Conservation (phyloP, 2,888 invertebrate genomes). For the Liodrosophila aerea region DNA sequence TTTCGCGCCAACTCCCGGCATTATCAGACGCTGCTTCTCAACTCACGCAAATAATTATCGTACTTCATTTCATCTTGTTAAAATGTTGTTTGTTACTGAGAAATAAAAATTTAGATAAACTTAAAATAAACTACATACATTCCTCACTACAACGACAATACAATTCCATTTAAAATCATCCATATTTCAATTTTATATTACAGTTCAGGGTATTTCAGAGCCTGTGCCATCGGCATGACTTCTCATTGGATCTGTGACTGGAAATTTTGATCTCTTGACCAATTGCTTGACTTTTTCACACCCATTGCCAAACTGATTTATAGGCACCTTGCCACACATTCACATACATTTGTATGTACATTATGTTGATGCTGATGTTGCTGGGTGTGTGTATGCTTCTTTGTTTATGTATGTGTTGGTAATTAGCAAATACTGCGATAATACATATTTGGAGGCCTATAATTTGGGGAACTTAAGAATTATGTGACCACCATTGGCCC, state of each 20-base stretch:
- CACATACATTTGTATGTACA: not conserved
- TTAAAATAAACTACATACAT: too few relatives aligned
- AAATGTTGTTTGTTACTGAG: too few relatives aligned
- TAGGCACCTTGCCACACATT: constrained; percentile 24
- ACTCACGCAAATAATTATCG: too few relatives aligned
- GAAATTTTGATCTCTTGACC: constrained; percentile 49
- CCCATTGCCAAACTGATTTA: constrained; percentile 28
- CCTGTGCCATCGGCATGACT: too few relatives aligned
- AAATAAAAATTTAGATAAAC: too few relatives aligned
- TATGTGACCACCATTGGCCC: constrained; percentile 46
- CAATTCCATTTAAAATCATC: too few relatives aligned
- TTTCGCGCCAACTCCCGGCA: too few relatives aligned
- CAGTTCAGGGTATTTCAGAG: too few relatives aligned
- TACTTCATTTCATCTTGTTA: too few relatives aligned
- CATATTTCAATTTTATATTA: too few relatives aligned
- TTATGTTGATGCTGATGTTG: not conserved
- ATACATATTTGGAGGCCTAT: constrained; percentile 12
- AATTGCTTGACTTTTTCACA: constrained; percentile 18
- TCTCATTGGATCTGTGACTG: constrained; percentile 38
- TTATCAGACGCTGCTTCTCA: too few relatives aligned
- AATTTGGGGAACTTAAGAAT: constrained; percentile 34
- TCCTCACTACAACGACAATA: too few relatives aligned
- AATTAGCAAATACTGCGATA: constrained; percentile 13
- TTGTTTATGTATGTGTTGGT: not conserved
- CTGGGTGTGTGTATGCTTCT: not conserved